Evolutionary conservation across 2,888 invertebrate genomes (phyloP).

Genomic region (Eupithecia pulchellata): DNA sequence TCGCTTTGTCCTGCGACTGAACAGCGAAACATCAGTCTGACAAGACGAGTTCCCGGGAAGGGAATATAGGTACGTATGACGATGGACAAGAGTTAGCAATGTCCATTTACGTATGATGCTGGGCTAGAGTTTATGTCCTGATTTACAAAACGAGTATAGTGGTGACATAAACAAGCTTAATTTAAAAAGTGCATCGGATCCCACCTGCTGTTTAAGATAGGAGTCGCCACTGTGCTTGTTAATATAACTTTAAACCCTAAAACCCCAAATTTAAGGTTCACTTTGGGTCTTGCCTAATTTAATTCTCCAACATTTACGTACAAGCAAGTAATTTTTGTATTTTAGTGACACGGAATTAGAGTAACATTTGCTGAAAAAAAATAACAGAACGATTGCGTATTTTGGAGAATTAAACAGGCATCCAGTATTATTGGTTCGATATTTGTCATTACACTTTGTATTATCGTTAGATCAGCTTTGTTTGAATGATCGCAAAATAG

Average conservation of each 20-base stretch:
- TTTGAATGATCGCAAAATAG: neutral
- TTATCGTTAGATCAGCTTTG: neutral
- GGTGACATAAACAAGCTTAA: neutral
- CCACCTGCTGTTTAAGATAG: neutral
- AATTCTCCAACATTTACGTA: no score
- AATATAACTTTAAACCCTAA: no score
- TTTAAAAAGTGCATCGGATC: neutral
- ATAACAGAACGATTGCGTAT: no score
- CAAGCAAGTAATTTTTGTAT: no score
- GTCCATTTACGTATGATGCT: slow-evolving; percentile 77
- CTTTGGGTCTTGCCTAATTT: no score
- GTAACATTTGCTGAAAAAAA: no score
- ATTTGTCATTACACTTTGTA: neutral
- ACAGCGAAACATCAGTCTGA: slow-evolving; percentile 99
- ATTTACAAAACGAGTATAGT: neutral
- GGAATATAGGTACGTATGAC: slow-evolving; percentile 77
- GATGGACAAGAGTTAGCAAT: no score
- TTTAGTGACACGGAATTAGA: no score
- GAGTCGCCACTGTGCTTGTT: neutral
- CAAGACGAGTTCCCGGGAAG: slow-evolving; percentile 68
- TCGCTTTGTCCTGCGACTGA: slow-evolving; percentile 96
- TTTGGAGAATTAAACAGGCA: no score
- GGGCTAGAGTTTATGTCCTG: neutral
- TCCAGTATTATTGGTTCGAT: neutral
- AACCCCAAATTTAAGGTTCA: no score